phyloP scores from a whole-genome alignment of 2,113 vertebrate species.

The Caretta caretta region DNA sequence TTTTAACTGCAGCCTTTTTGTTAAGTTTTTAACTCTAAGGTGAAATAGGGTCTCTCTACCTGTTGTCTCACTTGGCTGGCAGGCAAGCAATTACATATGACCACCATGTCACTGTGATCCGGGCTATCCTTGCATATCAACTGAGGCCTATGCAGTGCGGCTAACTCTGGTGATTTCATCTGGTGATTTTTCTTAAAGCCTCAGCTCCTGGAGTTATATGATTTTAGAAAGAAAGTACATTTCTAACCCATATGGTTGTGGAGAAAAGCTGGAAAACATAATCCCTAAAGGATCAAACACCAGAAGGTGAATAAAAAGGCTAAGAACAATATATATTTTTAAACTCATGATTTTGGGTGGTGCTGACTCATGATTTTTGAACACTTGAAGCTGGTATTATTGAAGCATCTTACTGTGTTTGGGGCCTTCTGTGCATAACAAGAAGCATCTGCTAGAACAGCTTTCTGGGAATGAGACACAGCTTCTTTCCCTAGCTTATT shows the following conservation, averaged over 20 bases:
- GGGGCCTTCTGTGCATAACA: not conserved
- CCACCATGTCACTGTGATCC: not conserved
- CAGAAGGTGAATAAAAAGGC: conserved; percentile 15
- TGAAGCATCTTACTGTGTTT: conserved; percentile 1
- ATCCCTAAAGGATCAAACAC: not conserved
- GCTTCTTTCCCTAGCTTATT: not conserved
- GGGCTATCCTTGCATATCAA: too few relatives aligned
- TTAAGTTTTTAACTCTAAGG: not conserved
- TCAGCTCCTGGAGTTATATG: not conserved
- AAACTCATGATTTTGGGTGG: not conserved
- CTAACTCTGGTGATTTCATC: not conserved
- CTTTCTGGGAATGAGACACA: conserved; percentile 8
- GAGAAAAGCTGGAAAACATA: not conserved
- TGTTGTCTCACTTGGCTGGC: not conserved
- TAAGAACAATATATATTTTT: conserved; percentile 16
- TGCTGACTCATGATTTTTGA: not conserved
- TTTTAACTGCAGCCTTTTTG: not conserved
- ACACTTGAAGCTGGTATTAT: not conserved
- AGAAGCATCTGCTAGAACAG: not conserved
- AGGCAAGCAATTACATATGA: not conserved
- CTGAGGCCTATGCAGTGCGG: not conserved
- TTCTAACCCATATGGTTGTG: not conserved
- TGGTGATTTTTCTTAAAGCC: not conserved
- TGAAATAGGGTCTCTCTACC: not conserved
- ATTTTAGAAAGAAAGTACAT: not conserved